phyloP scores from a whole-genome alignment of 2,113 vertebrate genomes.

The Bujurquina vittata region DNA sequence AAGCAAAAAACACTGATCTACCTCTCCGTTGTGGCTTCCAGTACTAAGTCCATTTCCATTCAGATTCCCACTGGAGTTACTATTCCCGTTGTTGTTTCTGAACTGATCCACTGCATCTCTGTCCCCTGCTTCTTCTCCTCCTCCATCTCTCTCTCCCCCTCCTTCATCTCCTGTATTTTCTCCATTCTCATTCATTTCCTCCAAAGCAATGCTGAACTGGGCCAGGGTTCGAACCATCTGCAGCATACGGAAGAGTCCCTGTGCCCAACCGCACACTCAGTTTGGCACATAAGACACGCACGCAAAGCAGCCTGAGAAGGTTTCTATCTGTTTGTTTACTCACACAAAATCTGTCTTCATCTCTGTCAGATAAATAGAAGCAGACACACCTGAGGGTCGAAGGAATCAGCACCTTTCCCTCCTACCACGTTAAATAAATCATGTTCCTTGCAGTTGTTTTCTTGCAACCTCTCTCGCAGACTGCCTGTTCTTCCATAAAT shows the following conservation, averaged over 20 bases:
- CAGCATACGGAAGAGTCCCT: constrained; percentile 86
- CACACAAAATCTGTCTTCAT: constrained; percentile 40
- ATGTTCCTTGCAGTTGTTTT: neutral
- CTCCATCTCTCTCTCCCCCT: constrained; percentile 55
- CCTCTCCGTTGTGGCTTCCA: constrained; percentile 77
- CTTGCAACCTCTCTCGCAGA: neutral
- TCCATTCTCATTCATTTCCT: constrained; percentile 94
- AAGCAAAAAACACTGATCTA: constrained; percentile 58
- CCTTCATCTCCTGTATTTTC: constrained; percentile 82
- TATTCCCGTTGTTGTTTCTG: constrained; percentile 65
- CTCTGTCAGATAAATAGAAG: neutral
- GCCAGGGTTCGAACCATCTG: constrained; percentile 98
- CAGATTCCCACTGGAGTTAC: constrained; percentile 58
- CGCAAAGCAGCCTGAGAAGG: neutral
- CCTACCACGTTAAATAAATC: neutral
- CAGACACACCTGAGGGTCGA: constrained; percentile 7
- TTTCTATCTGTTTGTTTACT: constrained; percentile 17
- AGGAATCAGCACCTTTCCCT: constrained; percentile 12
- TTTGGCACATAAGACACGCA: constrained; percentile 40
- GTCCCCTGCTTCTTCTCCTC: constrained; percentile 58
- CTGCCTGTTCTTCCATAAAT: constrained; percentile 13
- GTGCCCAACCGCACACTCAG: constrained; percentile 33
- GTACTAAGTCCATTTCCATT: constrained; percentile 64
- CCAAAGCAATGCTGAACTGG: constrained; percentile 97
- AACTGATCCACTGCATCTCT: constrained; percentile 59